Conservation (phyloP, 1,140 invertebrate species). For the Lamellibrachia luymesi region DNA sequence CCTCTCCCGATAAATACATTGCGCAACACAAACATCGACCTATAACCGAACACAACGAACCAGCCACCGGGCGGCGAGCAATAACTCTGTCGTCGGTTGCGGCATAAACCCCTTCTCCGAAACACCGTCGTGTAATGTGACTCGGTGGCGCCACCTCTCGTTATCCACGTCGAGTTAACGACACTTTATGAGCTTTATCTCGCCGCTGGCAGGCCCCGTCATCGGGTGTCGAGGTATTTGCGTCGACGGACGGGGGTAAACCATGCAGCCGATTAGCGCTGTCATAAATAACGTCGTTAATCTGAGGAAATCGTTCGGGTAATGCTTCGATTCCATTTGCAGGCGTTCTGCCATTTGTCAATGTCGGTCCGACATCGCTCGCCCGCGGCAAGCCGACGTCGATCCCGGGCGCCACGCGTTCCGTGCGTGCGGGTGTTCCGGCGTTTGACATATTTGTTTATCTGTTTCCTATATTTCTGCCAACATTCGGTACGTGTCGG, state of each 20-base stretch:
- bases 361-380: background rate
- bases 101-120: background rate
- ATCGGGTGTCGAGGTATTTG: background rate
- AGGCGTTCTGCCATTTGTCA: background rate
- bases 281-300: constrained; percentile 5
- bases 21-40: background rate
- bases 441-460: background rate
- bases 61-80: background rate
- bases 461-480: background rate
- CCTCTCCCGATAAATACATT: background rate
- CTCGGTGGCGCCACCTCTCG: background rate
- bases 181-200: background rate
- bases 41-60: background rate
- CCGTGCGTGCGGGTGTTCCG: too few relatives aligned
- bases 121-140: background rate
- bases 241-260: background rate
- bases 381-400: background rate
- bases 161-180: background rate
- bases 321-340: constrained; percentile 4
- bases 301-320: background rate
- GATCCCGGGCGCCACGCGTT: background rate
- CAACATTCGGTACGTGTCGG: too few relatives aligned
- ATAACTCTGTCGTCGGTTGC: background rate
- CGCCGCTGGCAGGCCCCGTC: background rate
- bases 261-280: background rate